Percentiles rank a stretch among this genome's conserved stretches.
phyloP scores from a whole-genome alignment of 2,797 vertebrate species.

The Urocyon cinereoargenteus region DNA sequence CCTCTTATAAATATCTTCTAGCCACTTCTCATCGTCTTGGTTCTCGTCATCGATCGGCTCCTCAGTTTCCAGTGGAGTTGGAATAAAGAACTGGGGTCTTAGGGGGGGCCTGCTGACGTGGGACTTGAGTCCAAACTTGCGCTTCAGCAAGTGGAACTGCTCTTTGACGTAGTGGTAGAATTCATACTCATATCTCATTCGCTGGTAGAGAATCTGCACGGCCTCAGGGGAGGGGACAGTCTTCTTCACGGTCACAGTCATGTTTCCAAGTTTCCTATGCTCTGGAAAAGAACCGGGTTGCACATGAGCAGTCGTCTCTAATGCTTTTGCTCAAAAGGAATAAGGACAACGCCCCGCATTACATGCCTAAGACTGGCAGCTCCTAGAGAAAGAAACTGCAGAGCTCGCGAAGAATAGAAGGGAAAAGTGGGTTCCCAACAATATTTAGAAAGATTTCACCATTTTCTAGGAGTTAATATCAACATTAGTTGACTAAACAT shows the following conservation, averaged over 20 bases:
- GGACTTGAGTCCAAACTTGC: constrained; percentile 97
- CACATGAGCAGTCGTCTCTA: not conserved
- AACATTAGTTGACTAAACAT: not conserved
- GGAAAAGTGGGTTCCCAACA: not conserved
- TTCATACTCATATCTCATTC: constrained; percentile 97
- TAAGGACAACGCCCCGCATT: rapidly evolving
- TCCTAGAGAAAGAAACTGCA: not conserved
- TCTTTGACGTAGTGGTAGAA: constrained; percentile 98
- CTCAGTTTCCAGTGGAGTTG: constrained; percentile 93
- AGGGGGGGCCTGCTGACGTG: constrained; percentile 85
- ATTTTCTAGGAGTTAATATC: not conserved
- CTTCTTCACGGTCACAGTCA: constrained; percentile 98
- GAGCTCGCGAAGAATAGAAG: not conserved
- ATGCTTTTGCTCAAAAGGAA: not conserved
- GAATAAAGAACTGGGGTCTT: constrained; percentile 91
- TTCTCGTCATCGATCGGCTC: constrained; percentile 95
- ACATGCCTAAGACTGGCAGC: not conserved
- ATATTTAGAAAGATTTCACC: not conserved
- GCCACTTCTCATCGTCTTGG: constrained; percentile 95
- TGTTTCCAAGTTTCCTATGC: constrained; percentile 97
- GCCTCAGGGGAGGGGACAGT: constrained; percentile 96
- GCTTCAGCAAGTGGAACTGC: constrained; percentile 97
- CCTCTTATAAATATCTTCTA: constrained; percentile 94
- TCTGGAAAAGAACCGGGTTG: constrained; percentile 87
- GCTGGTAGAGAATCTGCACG: constrained; percentile 96